Base-by-base conservation (phyloP, 1,140 invertebrate genomes). In the Leptestheria dahalacensis region DNA sequence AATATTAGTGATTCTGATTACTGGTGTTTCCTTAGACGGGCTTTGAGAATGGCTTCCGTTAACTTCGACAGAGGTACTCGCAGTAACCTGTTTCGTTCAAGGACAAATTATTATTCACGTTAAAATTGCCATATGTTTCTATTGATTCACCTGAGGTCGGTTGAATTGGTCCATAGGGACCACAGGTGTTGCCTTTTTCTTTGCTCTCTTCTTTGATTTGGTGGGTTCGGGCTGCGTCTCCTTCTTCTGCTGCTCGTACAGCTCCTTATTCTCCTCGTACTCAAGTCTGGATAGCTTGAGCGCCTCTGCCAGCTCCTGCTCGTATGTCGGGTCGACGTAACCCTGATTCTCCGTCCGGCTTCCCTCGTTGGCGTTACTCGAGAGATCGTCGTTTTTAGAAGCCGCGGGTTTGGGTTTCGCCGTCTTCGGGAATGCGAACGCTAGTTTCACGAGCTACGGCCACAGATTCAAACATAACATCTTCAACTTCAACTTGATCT, bases 141-240 rank as follows among this genome's bases (percentile, higher is more conserved):
- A n/a, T n/a, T n/a, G n/a, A n/a, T 61, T 58, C 33, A 52, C 62
- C 24, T 46, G 61, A 20, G 69, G 60, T 59, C 72, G 77, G 66
- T 81, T 81, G 66, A 85, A 85, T 66, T 84, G 74, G 63, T 81
- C 78, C 23, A 84, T 68, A 59, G 77, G 78, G 76, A 85, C 81
- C 0, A 78, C 67, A 11, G 69, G 59, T 12, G 70, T 74, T 71
- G 81, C 81, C 60, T 79, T 78, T 68, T 80, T 82, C 65, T 82
- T 82, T 63, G 79, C 79, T 56, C 79, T 79, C 62, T 72, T 73
- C 62, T 69, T 68, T 29, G 63, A 64, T 59, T 68, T 67, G 62
- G 67, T 65, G 53, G 64, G 65, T 76, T 75, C 74, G 73, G 55
- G 72, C 69, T 20, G 64, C 60, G 20, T 76, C 71, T n/a, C 69